Evolutionary conservation across 2,888 invertebrate genomes (phyloP), one percentile per base, ranked within the genome.

Genomic region (Spodoptera littoralis): DNA sequence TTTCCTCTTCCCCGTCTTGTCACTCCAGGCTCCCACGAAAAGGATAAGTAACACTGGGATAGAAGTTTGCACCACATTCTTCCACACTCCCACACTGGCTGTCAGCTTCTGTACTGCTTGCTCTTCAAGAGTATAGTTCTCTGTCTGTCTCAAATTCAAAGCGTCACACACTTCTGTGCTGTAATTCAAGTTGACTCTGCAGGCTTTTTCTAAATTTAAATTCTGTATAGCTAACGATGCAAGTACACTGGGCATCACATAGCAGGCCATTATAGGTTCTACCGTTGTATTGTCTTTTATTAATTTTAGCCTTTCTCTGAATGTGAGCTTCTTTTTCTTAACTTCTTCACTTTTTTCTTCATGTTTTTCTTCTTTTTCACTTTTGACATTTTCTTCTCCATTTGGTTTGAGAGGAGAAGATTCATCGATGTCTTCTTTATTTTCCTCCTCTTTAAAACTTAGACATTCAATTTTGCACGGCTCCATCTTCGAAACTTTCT

Each of bases 21-120:
- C 97, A 80, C 97, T 97, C 97, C 97, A 97, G 0, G 98, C 97
- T 0, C 98, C 98, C 80, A 98, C 96, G 80, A 98, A 98, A 60
- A 98, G 93, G 66, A 98, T 98, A 46, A 98, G 89, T 48, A 98
- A 86, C 11, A 97, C 96, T n/a, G 98, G 98, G 22, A 98, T 95
- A 1, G 97, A 95, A 65, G 97, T 97, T 85, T 98, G 98, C 2
- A 98, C 92, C 44, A 97, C 96, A 22, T 98, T 97, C 86, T 98
- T 98, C 97, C 98, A 98, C 11, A 97, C 96, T 76, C 97, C 96
- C 95, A 98, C 96, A 22, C 96, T 96, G 0, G 98, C 97, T 4
- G 96, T 97, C 67, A 97, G 89, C 71, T 96, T 96, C 85, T 97
- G 97, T 0, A 97, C 96, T 57, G 95, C 92, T 67, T 95, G 94